A percentile compares a stretch with the other conserved stretches of the same genome.
phyloP scores from a whole-genome alignment of 2,797 vertebrate genomes.

The Premnoplex brunnescens region DNA sequence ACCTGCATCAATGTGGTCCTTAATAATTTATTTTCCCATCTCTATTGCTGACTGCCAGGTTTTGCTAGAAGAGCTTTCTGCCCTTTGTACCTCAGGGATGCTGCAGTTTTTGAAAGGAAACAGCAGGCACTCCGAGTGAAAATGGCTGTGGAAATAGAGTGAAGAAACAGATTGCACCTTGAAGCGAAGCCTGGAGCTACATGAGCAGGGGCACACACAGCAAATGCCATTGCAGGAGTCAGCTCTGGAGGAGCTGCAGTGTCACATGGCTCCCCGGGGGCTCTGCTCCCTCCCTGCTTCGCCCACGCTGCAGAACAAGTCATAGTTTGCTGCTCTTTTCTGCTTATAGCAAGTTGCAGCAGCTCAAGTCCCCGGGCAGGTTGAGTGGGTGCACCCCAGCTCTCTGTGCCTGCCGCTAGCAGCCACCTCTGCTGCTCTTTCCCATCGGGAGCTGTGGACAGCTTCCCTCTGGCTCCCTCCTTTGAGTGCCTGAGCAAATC shows the following conservation, averaged over 20 bases:
- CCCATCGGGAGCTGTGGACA: fast-evolving
- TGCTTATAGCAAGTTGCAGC: background rate
- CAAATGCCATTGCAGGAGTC: background rate
- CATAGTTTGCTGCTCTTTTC: background rate
- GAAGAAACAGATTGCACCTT: background rate
- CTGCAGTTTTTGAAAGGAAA: background rate
- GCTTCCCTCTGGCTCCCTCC: background rate
- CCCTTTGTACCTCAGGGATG: background rate
- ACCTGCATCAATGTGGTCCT: background rate
- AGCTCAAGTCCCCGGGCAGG: background rate
- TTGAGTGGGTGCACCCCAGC: background rate
- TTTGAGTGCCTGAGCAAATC: background rate
- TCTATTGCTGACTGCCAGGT: background rate
- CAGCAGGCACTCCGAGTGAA: background rate
- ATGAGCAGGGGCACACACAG: background rate
- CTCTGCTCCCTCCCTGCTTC: background rate
- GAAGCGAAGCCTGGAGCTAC: background rate
- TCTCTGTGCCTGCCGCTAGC: fast-evolving
- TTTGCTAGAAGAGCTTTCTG: background rate
- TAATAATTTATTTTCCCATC: background rate
- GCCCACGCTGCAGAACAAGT: background rate
- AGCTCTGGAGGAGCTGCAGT: background rate
- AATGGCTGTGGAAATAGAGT: background rate
- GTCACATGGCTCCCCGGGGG: fast-evolving
- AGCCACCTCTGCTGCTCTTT: background rate